Conservation (phyloP, 2,888 invertebrate species). For the Lasiommata megera region DNA sequence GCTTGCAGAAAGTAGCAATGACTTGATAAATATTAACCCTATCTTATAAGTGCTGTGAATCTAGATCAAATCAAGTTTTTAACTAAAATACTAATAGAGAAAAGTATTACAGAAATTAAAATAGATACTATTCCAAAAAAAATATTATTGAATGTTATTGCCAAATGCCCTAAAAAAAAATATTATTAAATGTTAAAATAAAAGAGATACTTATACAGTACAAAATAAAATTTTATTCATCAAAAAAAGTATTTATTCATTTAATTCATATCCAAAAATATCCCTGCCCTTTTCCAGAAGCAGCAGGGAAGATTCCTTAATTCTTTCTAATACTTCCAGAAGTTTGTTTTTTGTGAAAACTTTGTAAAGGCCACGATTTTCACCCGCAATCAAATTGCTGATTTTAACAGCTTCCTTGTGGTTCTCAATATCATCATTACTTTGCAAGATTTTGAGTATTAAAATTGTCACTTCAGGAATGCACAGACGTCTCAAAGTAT, state of each 20-base stretch:
- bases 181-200: conserved; percentile 34
- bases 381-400: conserved; percentile 89
- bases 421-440: conserved; percentile 87
- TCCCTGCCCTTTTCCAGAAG: conserved; percentile 89
- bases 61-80: no score
- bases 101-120: no score
- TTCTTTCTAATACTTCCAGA: conserved; percentile 87
- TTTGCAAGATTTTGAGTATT: conserved; percentile 89
- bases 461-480: conserved; percentile 92
- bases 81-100: no score
- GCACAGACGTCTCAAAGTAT: conserved; percentile 88
- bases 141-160: no score
- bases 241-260: conserved; percentile 41
- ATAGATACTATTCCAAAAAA: no score
- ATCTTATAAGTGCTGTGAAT: conserved; percentile 34
- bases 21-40: conserved; percentile 91
- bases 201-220: conserved; percentile 39
- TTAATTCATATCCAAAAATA: conserved; percentile 88
- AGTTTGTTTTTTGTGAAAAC: conserved; percentile 90
- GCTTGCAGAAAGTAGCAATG: conserved; percentile 96
- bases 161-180: no score
- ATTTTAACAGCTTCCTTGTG: conserved; percentile 86
- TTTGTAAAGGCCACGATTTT: conserved; percentile 89
- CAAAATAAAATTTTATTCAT: conserved; percentile 47
- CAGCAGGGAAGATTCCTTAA: conserved; percentile 89